phyloP scores from a whole-genome alignment of 2,113 vertebrate genomes.

The Mobula hypostoma region DNA sequence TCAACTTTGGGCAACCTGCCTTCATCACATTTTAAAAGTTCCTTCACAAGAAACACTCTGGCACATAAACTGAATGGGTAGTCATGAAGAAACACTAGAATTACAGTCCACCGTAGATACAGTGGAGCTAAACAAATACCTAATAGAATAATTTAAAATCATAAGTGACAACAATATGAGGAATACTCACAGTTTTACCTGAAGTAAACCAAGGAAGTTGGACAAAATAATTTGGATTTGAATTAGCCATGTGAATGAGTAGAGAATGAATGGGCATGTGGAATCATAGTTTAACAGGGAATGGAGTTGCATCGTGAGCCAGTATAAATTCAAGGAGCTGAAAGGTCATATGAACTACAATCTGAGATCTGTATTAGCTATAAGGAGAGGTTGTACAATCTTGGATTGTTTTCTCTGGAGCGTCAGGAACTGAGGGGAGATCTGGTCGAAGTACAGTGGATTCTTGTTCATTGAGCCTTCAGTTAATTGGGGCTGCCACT shows the following conservation, averaged over 20 bases:
- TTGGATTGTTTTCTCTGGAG: too few species aligned
- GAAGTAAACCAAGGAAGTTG: not conserved
- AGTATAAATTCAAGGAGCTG: too few species aligned
- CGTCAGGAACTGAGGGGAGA: too few species aligned
- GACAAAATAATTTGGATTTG: not conserved
- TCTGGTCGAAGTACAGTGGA: too few species aligned
- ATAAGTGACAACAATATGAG: not conserved
- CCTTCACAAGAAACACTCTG: not conserved
- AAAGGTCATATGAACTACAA: too few species aligned
- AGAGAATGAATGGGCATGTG: too few species aligned
- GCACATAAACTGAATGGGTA: not conserved
- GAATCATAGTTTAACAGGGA: too few species aligned
- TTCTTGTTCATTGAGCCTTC: too few species aligned
- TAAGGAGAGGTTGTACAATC: too few species aligned
- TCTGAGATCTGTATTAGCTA: too few species aligned
- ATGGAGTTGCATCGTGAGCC: too few species aligned
- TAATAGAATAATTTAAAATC: not conserved
- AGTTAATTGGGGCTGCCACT: too few species aligned
- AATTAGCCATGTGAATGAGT: not conserved
- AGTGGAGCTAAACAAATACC: not conserved
- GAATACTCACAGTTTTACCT: not conserved
- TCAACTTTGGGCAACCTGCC: not conserved
- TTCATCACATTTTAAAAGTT: not conserved
- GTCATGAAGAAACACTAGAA: not conserved
- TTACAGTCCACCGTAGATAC: not conserved